Evolutionary conservation across 1,140 invertebrate genomes (phyloP), one percentile per base, ranked within the genome.

Genomic region (Heliconius congener): DNA sequence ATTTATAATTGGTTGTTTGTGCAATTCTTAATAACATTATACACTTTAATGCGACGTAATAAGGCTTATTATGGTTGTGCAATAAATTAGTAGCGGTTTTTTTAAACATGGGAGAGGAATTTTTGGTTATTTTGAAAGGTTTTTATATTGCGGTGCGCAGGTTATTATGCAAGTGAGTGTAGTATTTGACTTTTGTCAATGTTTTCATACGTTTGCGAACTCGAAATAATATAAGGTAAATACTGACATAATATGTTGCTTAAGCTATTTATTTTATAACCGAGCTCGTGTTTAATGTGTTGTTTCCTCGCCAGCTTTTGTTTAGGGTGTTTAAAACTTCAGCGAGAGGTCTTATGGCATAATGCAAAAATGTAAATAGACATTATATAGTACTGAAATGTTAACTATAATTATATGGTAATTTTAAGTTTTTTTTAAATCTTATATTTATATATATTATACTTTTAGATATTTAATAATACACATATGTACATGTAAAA

Each of bases 1-100:
- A 81, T 71, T 74, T 78, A 16, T 82, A 85, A 85, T 81, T 85
- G 78, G 81, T 73, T 52, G 80, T 79, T 72, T 57, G 74, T 73
- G 46, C 46, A 55, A 27, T n/a, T 13, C 2, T 55, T 78, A 39
- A 13, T 74, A 52, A 71, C 16, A 50, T 71, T 81, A 42, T 81
- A 74, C 57, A 37, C 72, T 71, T 74, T 79, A 73, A 78, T 46
- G 42, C 72, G 52, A 27, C 30, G 74, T 75, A 78, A 79, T 79
- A 79, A 78, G 73, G 50, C n/a, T 71, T 57, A 72, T 78, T 34
- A 46, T 37, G 39, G 39, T 46, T 77, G 78, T 74, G 73, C 75
- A 37, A 71, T 73, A 3, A 73, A 78, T 70, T 74, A 46, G 37
- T 71, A 34, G 23, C 30, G 30, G 73, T 76, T 75, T 81, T 46